Conservation (phyloP, 2,797 vertebrate species). For the Poecile montanus region DNA sequence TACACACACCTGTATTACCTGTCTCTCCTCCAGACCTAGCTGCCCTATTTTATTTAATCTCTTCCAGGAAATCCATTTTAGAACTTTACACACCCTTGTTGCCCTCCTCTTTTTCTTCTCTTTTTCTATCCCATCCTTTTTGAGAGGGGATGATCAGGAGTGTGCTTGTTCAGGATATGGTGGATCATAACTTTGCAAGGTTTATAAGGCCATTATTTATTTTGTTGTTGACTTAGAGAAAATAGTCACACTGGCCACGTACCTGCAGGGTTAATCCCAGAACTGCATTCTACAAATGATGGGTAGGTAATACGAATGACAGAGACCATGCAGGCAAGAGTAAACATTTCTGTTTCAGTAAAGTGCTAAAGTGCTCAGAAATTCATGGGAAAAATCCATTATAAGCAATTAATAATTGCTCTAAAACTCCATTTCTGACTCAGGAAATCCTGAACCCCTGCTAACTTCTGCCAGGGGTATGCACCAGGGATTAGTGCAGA, state of each 20-base stretch:
- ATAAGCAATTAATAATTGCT: background rate
- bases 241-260: accelerated
- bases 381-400: background rate
- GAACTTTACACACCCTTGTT: background rate
- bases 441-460: background rate
- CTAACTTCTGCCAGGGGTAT: background rate
- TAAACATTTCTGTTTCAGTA: background rate
- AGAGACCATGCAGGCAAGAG: background rate
- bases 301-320: background rate
- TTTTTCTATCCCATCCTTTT: background rate
- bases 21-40: background rate
- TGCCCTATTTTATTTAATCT: background rate
- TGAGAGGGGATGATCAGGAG: background rate
- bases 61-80: background rate
- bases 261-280: background rate
- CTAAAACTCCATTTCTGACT: background rate
- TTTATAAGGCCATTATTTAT: background rate
- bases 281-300: background rate
- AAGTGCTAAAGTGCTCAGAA: background rate
- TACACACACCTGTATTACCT: background rate
- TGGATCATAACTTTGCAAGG: background rate
- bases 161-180: background rate
- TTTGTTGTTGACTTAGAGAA: background rate
- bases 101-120: background rate
- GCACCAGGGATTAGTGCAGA: background rate